Conservation (phyloP, 2,113 vertebrate genomes). For the Balaeniceps rex region DNA sequence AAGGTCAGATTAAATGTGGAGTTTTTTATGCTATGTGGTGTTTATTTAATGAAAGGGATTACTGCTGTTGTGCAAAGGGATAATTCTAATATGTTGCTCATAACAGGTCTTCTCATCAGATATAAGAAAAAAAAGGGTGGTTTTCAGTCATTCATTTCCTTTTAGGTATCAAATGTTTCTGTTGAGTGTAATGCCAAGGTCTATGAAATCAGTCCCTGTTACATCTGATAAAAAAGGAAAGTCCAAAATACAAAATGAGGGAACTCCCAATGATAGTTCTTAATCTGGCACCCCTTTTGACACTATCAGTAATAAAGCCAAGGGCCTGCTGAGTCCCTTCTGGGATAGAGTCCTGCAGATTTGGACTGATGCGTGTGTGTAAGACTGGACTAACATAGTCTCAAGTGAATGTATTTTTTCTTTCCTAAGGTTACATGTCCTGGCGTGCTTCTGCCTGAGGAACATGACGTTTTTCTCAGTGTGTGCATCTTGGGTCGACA, state of each 20-base stretch:
- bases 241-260: neutral
- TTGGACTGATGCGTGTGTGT: too few relatives aligned
- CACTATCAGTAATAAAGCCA: neutral
- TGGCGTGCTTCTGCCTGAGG: conserved; percentile 73
- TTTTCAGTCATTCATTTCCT: neutral
- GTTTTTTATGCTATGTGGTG: neutral
- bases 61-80: neutral
- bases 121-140: fast-evolving
- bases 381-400: neutral
- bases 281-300: neutral
- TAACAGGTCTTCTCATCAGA: neutral
- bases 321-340: neutral
- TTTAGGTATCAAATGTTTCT: neutral
- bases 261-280: neutral
- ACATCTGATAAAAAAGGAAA: neutral
- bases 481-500: conserved; percentile 73
- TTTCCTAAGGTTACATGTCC: conserved; percentile 73
- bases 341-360: neutral
- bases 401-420: neutral
- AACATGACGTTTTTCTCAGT: conserved; percentile 75
- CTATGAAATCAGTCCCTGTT: neutral
- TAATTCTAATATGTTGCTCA: neutral
- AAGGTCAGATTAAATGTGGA: neutral
- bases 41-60: neutral
- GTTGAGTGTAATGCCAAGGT: neutral